phyloP scores from a whole-genome alignment of 2,888 invertebrate genomes.

The Fabriciana adippe region DNA sequence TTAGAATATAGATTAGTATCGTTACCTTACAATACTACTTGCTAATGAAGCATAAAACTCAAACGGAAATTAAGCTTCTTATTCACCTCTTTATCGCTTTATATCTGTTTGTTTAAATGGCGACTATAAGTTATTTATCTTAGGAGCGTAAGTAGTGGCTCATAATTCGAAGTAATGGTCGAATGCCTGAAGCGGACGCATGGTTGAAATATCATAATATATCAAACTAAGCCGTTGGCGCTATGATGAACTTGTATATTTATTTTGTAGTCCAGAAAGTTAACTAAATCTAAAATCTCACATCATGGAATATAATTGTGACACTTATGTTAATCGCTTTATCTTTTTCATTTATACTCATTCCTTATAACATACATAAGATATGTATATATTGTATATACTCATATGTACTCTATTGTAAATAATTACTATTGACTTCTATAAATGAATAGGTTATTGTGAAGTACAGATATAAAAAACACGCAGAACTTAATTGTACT shows the following conservation, averaged over 20 bases:
- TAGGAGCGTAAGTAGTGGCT: constrained; percentile 35
- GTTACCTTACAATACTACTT: constrained; percentile 62
- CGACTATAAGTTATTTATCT: constrained; percentile 35
- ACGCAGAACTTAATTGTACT: no score
- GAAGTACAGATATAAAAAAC: no score
- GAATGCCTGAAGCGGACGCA: constrained; percentile 35
- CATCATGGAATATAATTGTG: constrained; percentile 1
- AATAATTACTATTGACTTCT: no score
- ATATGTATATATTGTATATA: no score
- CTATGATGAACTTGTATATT: constrained; percentile 33
- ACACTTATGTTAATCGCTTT: not conserved
- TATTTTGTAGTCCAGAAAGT: constrained; percentile 23
- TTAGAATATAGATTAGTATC: constrained; percentile 72
- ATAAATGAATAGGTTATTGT: no score
- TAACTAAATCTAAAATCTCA: not conserved
- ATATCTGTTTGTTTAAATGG: constrained; percentile 33
- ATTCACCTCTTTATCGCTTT: constrained; percentile 32
- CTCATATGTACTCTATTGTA: no score
- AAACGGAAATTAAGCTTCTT: constrained; percentile 39
- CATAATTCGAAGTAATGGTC: constrained; percentile 39
- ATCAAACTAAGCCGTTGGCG: constrained; percentile 40
- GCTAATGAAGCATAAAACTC: constrained; percentile 57
- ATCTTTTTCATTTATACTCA: no score
- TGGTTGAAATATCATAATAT: constrained; percentile 40
- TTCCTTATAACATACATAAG: no score